A percentile compares a stretch with the other conserved stretches of the same genome.
phyloP scores from a whole-genome alignment of 2,113 vertebrate species.

The Anser cygnoides region DNA sequence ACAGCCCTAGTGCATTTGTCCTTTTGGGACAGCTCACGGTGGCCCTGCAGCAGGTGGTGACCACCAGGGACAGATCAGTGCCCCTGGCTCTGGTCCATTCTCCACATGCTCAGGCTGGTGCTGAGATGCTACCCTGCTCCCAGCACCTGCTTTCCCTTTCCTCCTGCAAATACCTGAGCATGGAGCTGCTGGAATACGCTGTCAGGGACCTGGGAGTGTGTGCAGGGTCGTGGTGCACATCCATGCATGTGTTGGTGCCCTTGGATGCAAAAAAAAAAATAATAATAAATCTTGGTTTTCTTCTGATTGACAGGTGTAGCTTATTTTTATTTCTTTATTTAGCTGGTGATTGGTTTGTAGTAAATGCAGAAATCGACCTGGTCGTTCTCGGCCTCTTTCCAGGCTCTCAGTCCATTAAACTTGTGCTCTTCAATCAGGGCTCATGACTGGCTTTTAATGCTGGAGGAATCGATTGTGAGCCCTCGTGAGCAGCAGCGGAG shows the following conservation, averaged over 20 bases:
- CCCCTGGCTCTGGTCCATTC: too few relatives aligned
- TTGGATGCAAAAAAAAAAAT: background rate
- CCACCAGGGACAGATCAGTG: background rate
- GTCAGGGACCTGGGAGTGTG: background rate
- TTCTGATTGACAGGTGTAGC: constrained; percentile 30
- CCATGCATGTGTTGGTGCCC: background rate
- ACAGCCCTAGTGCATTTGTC: too few relatives aligned
- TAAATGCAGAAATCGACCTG: constrained; percentile 60
- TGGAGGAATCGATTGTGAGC: constrained; percentile 30
- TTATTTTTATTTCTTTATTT: constrained; percentile 41
- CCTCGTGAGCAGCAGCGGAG: background rate
- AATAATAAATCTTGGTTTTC: background rate
- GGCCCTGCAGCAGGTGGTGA: background rate
- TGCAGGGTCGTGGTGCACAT: background rate
- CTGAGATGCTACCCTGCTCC: too few relatives aligned
- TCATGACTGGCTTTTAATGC: constrained; percentile 25
- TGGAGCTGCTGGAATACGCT: background rate
- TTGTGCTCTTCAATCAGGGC: constrained; percentile 61
- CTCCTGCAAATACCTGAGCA: background rate
- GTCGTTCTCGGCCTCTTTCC: background rate
- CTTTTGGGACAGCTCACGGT: background rate
- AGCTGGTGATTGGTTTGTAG: constrained; percentile 32
- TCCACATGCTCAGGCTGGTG: background rate
- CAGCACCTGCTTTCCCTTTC: too few relatives aligned
- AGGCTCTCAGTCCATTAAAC: constrained; percentile 68